Base-by-base conservation (phyloP, 2,797 vertebrate genomes). In the Champsocephalus gunnari region DNA sequence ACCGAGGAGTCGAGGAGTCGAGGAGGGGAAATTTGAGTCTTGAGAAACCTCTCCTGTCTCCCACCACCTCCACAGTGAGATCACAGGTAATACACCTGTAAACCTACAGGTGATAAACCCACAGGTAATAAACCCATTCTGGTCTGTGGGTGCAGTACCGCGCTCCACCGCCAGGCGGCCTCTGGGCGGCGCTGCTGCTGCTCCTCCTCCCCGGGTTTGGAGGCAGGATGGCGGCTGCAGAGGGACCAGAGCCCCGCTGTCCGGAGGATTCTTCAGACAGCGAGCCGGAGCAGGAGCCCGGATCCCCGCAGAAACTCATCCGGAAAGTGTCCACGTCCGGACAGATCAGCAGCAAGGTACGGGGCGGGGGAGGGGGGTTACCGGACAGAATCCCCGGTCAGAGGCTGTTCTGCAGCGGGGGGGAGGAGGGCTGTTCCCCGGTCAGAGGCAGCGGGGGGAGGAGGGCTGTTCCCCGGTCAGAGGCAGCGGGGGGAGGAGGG, bases 311-410 rank as follows among this genome's bases (percentile, higher is more conserved):
- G 95, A 98, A 98, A 87, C 96, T 98, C 62, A 97, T 97, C 83
- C 96, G 97, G 43, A 99, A 98, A 91, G 97, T 99, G 82, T 99
- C 97, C 69, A 99, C 97, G 55, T 98, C 97, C 14, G 97, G 97
- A 10, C 97, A 98, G 93, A 98, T 99, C 92, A 95, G 97, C 55
- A 97, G 97, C 93, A 98, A 98, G 97, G 97, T 98, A 95, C 21
- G 21, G 45, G 48, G 19, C 9, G n/a, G 43, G 3, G 3, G 24
- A 12, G 4, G 10, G 3, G 12, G 4, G 4, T 14, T 3, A 6
- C 17, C 12, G 54, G 41, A n/a, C 16, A 12, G 12, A 5, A 7
- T 53, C 32, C 3, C 17, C 12, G 54, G 41, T 17, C 16, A 12
- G 12, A 5, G 69, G 9, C 24, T 16, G 65, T 44, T 50, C 64